Base-by-base conservation (phyloP, 2,113 vertebrate genomes). In the Syngnathus floridae region DNA sequence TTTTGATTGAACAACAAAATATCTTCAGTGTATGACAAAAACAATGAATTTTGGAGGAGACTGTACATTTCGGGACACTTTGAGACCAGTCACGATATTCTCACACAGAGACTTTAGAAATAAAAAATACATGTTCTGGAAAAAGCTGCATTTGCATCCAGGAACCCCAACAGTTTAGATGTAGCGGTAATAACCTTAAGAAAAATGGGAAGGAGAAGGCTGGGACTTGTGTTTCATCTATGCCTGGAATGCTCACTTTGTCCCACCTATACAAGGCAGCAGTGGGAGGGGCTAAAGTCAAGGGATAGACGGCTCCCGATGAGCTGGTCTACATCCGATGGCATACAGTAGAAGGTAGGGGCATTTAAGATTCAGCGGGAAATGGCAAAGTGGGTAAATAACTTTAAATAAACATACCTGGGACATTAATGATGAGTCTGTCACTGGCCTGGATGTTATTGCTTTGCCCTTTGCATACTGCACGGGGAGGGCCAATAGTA, bases 281-380 rank as follows among this genome's bases (percentile, higher is more conserved):
- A 77, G 72, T 31, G 62, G 41, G 61, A 52, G 56, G 71, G 78
- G 75, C 58, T 72, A 81, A 59, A 72, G 61, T 16, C 64, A 63
- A 56, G 58, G 70, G 70, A 85, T 68, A 64, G 54, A 72, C 63
- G 77, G 71, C 76, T 76, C 72, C 69, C 64, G 74, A 75, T 81
- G 72, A 81, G 73, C 64, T 38, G 61, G 66, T 61, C 51, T 88
- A 77, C 85, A 80, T 75, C 76, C 71, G 12, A 41, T 82, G 73
- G 78, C 67, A 74, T 49, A 72, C 68, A 67, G 67, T 45, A 64
- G 55, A 66, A 77, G 69, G 73, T 66, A 73, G 73, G 61, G 74
- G 74, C 84, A 82, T 90, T 89, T 91, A 85, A 86, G 86, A 91
- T 88, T 90, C 87, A 77, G 84, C 68, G 78, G 88, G 84, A 90